These are phyloP conservation scores for Bubo blakistoni DNA, from an alignment of 2,113 vertebrate genomes.

Conservation along the genomic window DNA sequence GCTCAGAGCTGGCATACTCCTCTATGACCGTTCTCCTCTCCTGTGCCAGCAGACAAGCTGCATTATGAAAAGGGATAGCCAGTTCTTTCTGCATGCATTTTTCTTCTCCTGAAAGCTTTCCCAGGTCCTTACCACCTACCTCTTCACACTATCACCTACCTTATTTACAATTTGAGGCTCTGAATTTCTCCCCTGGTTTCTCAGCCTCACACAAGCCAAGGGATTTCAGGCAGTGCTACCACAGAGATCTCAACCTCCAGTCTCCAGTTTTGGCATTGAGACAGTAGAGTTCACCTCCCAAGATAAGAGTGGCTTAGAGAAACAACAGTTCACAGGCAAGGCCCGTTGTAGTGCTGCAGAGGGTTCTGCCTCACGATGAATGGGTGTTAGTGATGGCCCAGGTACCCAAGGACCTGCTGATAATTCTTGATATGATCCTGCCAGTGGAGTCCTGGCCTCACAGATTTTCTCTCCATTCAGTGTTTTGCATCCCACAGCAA, in stretches of 20 bases:
- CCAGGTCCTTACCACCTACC: not conserved
- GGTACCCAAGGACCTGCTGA: not conserved
- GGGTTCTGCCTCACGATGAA: not conserved
- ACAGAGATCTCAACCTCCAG: not conserved
- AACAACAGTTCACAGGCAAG: accelerated
- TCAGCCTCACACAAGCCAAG: not conserved
- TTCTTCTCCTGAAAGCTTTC: not conserved
- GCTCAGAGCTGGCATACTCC: not conserved
- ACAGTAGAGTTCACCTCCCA: not conserved
- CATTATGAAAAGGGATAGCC: accelerated
- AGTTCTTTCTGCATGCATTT: not conserved
- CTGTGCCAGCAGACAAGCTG: not conserved
- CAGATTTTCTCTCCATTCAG: not conserved
- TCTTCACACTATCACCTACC: not conserved
- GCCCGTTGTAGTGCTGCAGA: not conserved
- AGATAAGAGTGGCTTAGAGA: not conserved
- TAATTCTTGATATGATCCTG: not conserved
- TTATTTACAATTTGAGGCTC: not conserved
- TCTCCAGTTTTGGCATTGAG: not conserved
- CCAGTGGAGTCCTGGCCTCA: not conserved
- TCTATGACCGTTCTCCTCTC: not conserved
- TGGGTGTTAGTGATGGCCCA: not conserved
- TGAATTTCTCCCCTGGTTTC: not conserved
- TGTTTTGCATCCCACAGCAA: not conserved
- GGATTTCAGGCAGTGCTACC: not conserved